These are phyloP conservation scores for Bursaphelenchus okinawaensis DNA, from an alignment of 2,888 invertebrate genomes.

Conservation along the genomic window DNA sequence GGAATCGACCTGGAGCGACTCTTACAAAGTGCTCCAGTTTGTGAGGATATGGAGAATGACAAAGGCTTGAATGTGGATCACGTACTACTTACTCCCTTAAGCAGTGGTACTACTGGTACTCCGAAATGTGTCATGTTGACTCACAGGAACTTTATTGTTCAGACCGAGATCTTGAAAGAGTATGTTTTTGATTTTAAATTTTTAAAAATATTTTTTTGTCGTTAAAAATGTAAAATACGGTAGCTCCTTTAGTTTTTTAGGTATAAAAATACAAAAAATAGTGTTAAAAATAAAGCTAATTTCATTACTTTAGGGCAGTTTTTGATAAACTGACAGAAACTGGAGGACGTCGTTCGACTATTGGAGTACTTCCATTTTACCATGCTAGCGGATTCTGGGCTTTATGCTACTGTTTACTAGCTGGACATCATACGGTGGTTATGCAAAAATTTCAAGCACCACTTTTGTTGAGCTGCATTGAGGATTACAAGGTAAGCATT, in stretches of 20 bases:
- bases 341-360: constrained; percentile 25
- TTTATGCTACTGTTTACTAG: constrained; percentile 40
- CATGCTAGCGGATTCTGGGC: constrained; percentile 55
- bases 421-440: constrained; percentile 45
- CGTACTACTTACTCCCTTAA: constrained; percentile 36
- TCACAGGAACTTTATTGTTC: constrained; percentile 46
- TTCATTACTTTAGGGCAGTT: constrained; percentile 20
- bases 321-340: constrained; percentile 21
- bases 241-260: neutral
- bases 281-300: constrained; percentile 7
- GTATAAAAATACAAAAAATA: neutral
- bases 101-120: constrained; percentile 43
- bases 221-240: constrained; percentile 9
- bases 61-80: constrained; percentile 16
- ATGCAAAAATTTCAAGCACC: constrained; percentile 43
- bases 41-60: neutral
- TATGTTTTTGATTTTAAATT: constrained; percentile 12
- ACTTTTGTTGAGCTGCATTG: constrained; percentile 38
- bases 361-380: constrained; percentile 49
- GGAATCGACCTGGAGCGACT: constrained; percentile 17
- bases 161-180: constrained; percentile 41
- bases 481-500: constrained; percentile 42
- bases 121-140: constrained; percentile 50
- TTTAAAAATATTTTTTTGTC: constrained; percentile 33
- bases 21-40: neutral